A percentile compares a stretch with the other conserved stretches of the same genome.
phyloP scores from a whole-genome alignment of 2,888 invertebrate species.

The Arge pagana region DNA sequence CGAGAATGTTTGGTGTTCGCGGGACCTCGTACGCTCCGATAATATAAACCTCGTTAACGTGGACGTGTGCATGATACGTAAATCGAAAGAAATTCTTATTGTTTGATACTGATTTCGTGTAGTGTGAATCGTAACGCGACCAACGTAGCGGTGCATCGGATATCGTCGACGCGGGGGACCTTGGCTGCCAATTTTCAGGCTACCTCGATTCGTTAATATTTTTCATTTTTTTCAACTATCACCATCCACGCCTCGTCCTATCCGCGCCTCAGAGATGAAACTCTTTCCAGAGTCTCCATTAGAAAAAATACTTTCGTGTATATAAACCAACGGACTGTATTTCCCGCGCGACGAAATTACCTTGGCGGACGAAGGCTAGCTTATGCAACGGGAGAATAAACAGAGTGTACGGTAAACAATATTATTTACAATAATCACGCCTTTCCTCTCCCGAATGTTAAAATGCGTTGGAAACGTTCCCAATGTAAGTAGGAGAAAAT shows the following conservation, averaged over 20 bases:
- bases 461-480: conserved; percentile 4
- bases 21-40: neutral
- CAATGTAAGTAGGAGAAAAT: no score
- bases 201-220: neutral
- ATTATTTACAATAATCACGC: conserved; percentile 1
- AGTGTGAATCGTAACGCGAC: no score
- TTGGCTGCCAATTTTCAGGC: neutral
- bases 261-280: no score
- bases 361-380: conserved; percentile 29
- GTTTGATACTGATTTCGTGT: no score
- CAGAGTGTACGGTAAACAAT: conserved; percentile 27
- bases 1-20: conserved; percentile 30
- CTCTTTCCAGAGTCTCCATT: neutral
- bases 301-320: neutral
- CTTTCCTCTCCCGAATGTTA: neutral
- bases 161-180: neutral
- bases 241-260: no score
- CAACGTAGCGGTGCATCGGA: neutral
- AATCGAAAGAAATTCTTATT: neutral
- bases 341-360: conserved; percentile 23
- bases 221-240: neutral
- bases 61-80: neutral
- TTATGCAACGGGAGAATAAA: conserved; percentile 49
- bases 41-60: neutral
- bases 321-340: neutral